phyloP scores from a whole-genome alignment of 1,140 invertebrate genomes.

The Laupala kohalensis region DNA sequence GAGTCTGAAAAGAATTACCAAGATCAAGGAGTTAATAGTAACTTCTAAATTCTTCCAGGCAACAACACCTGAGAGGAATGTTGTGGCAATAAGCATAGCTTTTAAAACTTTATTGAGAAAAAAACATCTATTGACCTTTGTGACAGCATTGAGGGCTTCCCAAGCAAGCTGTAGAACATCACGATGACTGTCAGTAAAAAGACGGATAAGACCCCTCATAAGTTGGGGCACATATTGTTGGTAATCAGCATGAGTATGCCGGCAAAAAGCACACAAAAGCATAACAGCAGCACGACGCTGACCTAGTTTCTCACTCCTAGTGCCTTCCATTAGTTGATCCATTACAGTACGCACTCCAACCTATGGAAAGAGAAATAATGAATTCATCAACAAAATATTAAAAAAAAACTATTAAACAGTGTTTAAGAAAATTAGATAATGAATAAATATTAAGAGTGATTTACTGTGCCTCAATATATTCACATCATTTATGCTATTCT shows the following conservation, averaged over 20 bases:
- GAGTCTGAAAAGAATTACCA: constrained; percentile 33
- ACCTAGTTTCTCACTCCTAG: constrained; percentile 43
- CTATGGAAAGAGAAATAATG: no score
- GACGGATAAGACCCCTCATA: constrained; percentile 69
- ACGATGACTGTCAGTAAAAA: constrained; percentile 69
- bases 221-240: constrained; percentile 77
- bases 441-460: no score
- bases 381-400: no score
- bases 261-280: constrained; percentile 80
- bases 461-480: no score
- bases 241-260: constrained; percentile 75
- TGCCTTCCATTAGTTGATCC: constrained; percentile 76
- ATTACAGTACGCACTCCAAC: constrained; percentile 74
- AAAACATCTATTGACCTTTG: constrained; percentile 45
- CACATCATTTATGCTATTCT: no score
- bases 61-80: no score
- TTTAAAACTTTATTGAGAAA: not conserved
- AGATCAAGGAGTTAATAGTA: not conserved
- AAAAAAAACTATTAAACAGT: no score
- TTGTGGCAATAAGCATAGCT: no score
- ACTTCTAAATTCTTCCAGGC: no score
- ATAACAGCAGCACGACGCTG: constrained; percentile 64
- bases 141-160: constrained; percentile 82
- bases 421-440: no score
- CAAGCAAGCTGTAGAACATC: constrained; percentile 73